Evolutionary conservation across 1,140 invertebrate genomes (phyloP).

Genomic region (Cyclina sinensis): DNA sequence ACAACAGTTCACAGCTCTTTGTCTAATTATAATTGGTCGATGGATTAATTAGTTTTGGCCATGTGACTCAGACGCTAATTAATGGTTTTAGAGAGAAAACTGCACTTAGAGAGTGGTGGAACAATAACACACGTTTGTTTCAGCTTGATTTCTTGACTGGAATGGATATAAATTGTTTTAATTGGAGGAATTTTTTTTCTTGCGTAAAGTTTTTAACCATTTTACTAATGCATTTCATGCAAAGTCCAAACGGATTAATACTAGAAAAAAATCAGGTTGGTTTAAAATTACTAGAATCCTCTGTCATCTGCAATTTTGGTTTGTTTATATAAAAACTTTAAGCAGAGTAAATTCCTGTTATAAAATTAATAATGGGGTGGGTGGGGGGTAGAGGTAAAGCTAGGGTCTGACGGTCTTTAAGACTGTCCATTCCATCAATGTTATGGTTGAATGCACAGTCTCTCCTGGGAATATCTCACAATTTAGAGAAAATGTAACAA

Average conservation of each 20-base stretch:
- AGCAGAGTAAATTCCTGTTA: too few species aligned
- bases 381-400: too few species aligned
- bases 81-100: slow-evolving; percentile 57
- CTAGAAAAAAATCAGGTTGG: not conserved
- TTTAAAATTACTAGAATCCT: not conserved
- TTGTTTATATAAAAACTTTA: too few species aligned
- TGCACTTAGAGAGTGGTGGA: slow-evolving; percentile 38
- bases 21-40: slow-evolving; percentile 70
- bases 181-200: slow-evolving; percentile 42
- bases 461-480: too few species aligned
- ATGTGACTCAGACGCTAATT: slow-evolving; percentile 67
- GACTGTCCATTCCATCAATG: too few species aligned
- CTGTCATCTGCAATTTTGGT: too few species aligned
- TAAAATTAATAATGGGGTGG: too few species aligned
- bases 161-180: slow-evolving; percentile 55
- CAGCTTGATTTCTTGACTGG: not conserved
- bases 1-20: slow-evolving; percentile 58
- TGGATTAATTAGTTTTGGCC: slow-evolving; percentile 69
- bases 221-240: not conserved
- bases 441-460: too few species aligned
- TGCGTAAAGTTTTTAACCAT: not conserved
- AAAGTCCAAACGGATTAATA: not conserved
- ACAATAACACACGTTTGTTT: slow-evolving; percentile 47
- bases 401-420: too few species aligned
- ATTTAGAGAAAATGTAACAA: too few species aligned